Evolutionary conservation across 1,140 invertebrate genomes (phyloP).

Genomic region (Oryctes rhinoceros): DNA sequence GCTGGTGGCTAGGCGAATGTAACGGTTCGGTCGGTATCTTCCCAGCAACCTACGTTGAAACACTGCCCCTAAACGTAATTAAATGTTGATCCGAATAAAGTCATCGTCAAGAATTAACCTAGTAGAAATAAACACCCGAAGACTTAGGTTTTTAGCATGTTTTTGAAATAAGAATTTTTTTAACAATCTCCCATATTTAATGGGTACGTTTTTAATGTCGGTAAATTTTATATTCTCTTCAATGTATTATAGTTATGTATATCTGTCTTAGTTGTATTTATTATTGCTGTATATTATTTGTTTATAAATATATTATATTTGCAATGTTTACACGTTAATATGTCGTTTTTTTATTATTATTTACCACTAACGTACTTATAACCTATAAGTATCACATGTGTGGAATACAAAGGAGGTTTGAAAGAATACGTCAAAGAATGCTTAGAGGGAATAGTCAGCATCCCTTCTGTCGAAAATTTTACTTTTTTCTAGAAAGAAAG

Average conservation of each 20-base stretch:
- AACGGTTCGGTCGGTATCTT: slow-evolving; percentile 88
- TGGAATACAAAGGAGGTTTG: too few relatives aligned
- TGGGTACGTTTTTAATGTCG: slow-evolving; percentile 2
- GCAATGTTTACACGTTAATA: neutral
- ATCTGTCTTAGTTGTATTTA: slow-evolving; percentile 17
- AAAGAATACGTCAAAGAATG: too few relatives aligned
- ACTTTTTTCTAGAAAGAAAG: too few relatives aligned
- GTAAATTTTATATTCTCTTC: slow-evolving; percentile 20
- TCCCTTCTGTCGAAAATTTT: too few relatives aligned
- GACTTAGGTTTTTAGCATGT: neutral
- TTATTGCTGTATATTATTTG: slow-evolving; percentile 26
- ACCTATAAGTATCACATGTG: too few relatives aligned
- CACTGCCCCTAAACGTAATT: slow-evolving; percentile 44
- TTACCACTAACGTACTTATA: too few relatives aligned
- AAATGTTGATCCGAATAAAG: slow-evolving; percentile 24
- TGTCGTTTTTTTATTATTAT: neutral
- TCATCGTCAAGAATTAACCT: neutral
- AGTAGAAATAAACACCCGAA: neutral
- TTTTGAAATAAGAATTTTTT: neutral
- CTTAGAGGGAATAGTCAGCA: too few relatives aligned
- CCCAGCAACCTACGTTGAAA: slow-evolving; percentile 91
- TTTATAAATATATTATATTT: slow-evolving; percentile 23
- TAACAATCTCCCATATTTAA: neutral
- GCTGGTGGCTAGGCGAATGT: slow-evolving; percentile 93
- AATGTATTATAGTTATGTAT: slow-evolving; percentile 25